Percentiles rank a stretch among this genome's conserved stretches.
phyloP scores from a whole-genome alignment of 2,113 vertebrate genomes.

The Xyliphius kryptos region DNA sequence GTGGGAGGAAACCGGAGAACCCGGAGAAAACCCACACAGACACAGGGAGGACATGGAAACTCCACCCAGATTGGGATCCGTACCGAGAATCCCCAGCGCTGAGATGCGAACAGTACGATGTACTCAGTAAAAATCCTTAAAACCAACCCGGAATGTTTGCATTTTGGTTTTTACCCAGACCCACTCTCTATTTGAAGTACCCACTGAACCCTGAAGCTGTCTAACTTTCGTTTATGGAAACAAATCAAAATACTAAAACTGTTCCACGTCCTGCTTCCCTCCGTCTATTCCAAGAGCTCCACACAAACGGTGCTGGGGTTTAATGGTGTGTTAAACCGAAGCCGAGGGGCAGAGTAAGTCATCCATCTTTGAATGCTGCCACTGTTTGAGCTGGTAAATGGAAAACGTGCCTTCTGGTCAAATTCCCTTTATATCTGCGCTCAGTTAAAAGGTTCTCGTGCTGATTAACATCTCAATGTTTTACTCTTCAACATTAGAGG shows the following conservation, averaged over 20 bases:
- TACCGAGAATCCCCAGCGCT: too few relatives aligned
- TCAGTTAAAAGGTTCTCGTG: background rate
- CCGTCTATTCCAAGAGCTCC: slow-evolving; percentile 16
- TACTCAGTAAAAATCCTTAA: too few relatives aligned
- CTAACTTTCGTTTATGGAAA: background rate
- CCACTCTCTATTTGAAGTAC: too few relatives aligned
- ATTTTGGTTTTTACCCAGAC: background rate
- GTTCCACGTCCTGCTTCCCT: slow-evolving; percentile 19
- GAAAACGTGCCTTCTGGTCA: background rate
- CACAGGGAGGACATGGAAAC: too few relatives aligned
- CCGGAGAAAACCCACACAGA: too few relatives aligned
- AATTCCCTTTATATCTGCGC: background rate
- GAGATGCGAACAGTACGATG: too few relatives aligned
- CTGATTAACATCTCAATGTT: too few relatives aligned
- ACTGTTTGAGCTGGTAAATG: slow-evolving; percentile 16
- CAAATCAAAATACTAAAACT: slow-evolving; percentile 20
- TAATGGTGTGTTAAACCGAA: slow-evolving; percentile 33
- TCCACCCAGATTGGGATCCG: too few relatives aligned
- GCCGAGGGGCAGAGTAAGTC: slow-evolving; percentile 10
- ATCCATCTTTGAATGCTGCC: slow-evolving; percentile 11
- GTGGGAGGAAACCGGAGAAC: too few relatives aligned
- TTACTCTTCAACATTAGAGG: too few relatives aligned
- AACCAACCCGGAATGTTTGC: too few relatives aligned
- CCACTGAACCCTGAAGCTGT: background rate
- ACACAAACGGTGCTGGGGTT: slow-evolving; percentile 17